These are phyloP conservation scores for Psilopogon haemacephalus DNA, from an alignment of 2,113 vertebrate genomes.

Conservation along the genomic window DNA sequence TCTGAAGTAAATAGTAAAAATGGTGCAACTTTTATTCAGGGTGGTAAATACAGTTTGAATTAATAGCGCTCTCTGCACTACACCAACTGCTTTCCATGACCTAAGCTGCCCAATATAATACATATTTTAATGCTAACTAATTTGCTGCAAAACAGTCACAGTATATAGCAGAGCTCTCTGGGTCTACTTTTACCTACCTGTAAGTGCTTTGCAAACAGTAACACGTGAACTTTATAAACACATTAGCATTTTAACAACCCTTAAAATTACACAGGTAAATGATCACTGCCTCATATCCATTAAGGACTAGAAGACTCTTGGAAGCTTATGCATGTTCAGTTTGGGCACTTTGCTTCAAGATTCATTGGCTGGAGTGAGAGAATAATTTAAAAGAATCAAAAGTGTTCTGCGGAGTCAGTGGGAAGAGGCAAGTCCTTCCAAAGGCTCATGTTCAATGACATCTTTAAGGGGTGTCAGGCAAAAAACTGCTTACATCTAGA, in stretches of 20 bases:
- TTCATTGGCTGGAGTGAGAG: neutral
- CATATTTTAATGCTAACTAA: neutral
- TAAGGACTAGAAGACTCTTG: neutral
- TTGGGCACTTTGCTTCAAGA: neutral
- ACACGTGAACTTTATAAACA: accelerated
- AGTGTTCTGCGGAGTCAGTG: neutral
- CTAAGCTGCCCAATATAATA: neutral
- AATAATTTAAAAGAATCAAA: neutral
- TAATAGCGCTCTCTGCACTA: neutral
- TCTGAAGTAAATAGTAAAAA: neutral
- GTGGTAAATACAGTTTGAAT: neutral
- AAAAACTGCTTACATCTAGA: neutral
- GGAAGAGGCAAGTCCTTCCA: neutral
- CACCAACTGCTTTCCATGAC: neutral
- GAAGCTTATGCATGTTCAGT: neutral
- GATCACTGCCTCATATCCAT: neutral
- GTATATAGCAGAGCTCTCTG: neutral
- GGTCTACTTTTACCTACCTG: neutral
- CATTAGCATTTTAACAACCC: neutral
- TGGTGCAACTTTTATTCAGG: neutral
- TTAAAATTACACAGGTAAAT: neutral
- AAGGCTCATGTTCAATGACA: neutral
- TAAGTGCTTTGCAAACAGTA: neutral
- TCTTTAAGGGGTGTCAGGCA: neutral
- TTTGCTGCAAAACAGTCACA: neutral